Base-by-base conservation (phyloP, 2,888 invertebrate species). In the Ophion ellenae region DNA sequence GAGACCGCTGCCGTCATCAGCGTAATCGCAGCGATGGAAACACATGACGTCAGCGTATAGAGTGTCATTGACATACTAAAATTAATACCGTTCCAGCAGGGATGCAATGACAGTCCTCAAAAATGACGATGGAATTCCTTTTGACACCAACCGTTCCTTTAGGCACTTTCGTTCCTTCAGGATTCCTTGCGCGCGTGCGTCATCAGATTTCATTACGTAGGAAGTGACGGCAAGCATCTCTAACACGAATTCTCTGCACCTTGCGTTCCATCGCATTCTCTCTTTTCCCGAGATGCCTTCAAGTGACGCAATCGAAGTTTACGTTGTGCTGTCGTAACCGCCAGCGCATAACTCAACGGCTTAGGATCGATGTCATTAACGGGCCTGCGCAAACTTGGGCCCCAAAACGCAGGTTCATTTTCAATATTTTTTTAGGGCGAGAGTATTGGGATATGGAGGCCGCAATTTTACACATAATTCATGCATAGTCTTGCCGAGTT, bases 21-120 rank as follows among this genome's bases (percentile, higher is more conserved):
- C 71, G 64, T 80, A 64, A 76, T 84, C 70, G 36, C 28, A n/a
- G 10, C 20, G 20, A 73, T 73, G 64, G 32, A 17, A 32, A 76
- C 64, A 45, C 79, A 61, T 71, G 71, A 64, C 61, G 64, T 80
- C 64, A 70, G 20, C n/a, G 40, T 10, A 28, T 71, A 1, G 40
- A 80, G 20, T 71, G 47, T 71, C 70, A 63, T 71, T 80, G 80
- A 64, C 53, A 71, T 61, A 71, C 70, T 64, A 71, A 64, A 71
- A 57, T 45, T 81, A 85, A 90, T 24, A 24, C 24, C 63, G 45
- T 61, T 63, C 36, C 40, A 14, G 17, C 53, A 17, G 0, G 53
- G 14, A 5, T 53, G 17, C 53, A 14, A 11, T 53, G 53, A 53
- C 53, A 53, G 14, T 17, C 14, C 17, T 53, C 14, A 14, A 14